Evolutionary conservation across 64 coral and sea anemone species (phyloP), one percentile per base, ranked within the genome.

Genomic region (Montipora foliosa): DNA sequence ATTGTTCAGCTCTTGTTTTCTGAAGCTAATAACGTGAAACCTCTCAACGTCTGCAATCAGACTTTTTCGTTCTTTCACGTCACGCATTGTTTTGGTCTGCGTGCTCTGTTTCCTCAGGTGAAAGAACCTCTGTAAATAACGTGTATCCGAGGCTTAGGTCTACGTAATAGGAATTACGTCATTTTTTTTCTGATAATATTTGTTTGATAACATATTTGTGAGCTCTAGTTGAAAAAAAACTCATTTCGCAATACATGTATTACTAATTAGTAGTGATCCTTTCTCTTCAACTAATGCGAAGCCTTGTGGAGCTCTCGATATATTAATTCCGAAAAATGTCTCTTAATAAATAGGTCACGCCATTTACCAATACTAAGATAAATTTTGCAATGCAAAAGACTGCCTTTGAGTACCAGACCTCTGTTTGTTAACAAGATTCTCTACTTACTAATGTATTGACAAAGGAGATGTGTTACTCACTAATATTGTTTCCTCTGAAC

Each of bases 1-100:
- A 9, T 85, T 60, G 70, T 88, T 88, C 6, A 88, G 52, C 48
- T 75, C 50, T 22, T 75, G n/a, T 58, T 88, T 88, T 58, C 86
- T 75, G 29, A 75, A 88, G 20, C 25, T 76, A 3, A 76, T 9
- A 55, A 88, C 70, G 51, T 90, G 8, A 19, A 21, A 73, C 21
- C 69, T 76, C 50, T 15, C 13, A 5, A 21, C 50, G 4, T 88
- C 68, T 76, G 61, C 76, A 0, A 10, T 14, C 25, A 66, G 37
- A 50, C 61, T 64, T 90, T 71, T 6, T 80, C 58, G 16, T 78
- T 79, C 77, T 79, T 79, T 51, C 5, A 8, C 19, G 69, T 8
- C 19, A 21, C 21, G 17, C 21, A 8, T 7, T 20, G 21, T 21
- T 4, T 20, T 73, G 7, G 17, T 73, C 24, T 53, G 51, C 51